phyloP scores from a whole-genome alignment of 64 coral and sea anemone species.

The Montipora sp. region DNA sequence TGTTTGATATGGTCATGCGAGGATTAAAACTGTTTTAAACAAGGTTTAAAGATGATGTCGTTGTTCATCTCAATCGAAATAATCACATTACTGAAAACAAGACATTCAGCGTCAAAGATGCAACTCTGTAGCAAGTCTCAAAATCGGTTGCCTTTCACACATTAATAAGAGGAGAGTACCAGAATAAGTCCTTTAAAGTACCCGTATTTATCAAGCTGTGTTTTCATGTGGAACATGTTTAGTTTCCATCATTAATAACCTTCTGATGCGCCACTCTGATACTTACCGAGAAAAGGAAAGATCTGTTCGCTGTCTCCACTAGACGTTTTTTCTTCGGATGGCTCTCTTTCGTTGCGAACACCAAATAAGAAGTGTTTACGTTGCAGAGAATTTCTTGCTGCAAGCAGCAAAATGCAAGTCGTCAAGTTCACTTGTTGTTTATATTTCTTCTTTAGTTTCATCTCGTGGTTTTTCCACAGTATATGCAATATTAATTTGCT shows the following conservation, averaged over 20 bases:
- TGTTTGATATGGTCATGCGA: neutral
- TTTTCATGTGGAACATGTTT: slow-evolving; percentile 33
- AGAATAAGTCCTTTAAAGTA: neutral
- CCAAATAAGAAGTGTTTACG: neutral
- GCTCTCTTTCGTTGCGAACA: neutral
- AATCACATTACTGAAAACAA: neutral
- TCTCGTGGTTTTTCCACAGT: slow-evolving; percentile 7
- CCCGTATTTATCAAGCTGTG: slow-evolving; percentile 51
- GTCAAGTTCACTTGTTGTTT: slow-evolving; percentile 10
- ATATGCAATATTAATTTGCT: slow-evolving; percentile 51
- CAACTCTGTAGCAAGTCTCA: neutral
- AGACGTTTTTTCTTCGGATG: neutral
- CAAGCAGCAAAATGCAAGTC: slow-evolving; percentile 23
- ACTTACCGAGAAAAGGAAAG: neutral
- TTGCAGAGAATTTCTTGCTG: slow-evolving; percentile 19
- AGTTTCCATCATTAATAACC: slow-evolving; percentile 15
- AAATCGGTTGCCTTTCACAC: neutral
- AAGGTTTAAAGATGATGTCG: too few relatives aligned
- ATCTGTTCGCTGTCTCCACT: neutral
- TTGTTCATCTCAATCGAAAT: neutral
- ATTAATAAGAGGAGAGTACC: neutral
- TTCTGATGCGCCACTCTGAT: neutral
- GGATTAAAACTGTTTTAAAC: neutral
- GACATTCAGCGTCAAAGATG: neutral
- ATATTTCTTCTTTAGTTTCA: neutral